Evolutionary conservation across 1,140 invertebrate species (phyloP).

Genomic region (Pogonognathellus flavescens): DNA sequence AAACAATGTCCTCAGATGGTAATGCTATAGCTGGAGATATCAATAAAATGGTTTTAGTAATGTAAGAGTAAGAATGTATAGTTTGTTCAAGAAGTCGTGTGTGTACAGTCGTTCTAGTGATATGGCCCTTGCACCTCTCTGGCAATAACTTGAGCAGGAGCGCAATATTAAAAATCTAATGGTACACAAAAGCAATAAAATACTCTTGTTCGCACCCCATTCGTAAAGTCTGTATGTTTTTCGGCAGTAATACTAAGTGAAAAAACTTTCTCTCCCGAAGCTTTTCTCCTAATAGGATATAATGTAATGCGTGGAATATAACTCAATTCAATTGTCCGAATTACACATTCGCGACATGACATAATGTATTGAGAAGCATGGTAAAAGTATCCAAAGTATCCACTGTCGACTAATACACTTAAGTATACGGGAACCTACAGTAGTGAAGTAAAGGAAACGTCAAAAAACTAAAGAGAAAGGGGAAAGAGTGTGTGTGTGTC

Average conservation of each 20-base stretch:
- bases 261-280: background rate
- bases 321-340: slow-evolving; percentile 43
- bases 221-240: slow-evolving; percentile 13
- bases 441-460: background rate
- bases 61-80: background rate
- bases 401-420: background rate
- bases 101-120: too few relatives aligned
- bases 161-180: slow-evolving; percentile 54
- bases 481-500: background rate
- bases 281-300: slow-evolving; percentile 36
- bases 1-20: background rate
- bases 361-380: slow-evolving; percentile 41
- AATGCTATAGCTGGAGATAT: background rate
- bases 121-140: slow-evolving; percentile 5
- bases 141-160: slow-evolving; percentile 12
- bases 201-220: slow-evolving; percentile 54
- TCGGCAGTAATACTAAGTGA: background rate
- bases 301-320: slow-evolving; percentile 31
- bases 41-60: too few relatives aligned
- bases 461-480: slow-evolving; percentile 1
- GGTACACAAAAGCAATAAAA: slow-evolving; percentile 54
- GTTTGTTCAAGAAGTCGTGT: slow-evolving; percentile 6
- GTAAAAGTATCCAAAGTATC: slow-evolving; percentile 1
- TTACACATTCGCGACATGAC: slow-evolving; percentile 46
- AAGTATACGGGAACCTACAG: background rate